A percentile compares a stretch with the other conserved stretches of the same genome.
Conservation (phyloP, 2,113 vertebrate species). For the Cromileptes altivelis region DNA sequence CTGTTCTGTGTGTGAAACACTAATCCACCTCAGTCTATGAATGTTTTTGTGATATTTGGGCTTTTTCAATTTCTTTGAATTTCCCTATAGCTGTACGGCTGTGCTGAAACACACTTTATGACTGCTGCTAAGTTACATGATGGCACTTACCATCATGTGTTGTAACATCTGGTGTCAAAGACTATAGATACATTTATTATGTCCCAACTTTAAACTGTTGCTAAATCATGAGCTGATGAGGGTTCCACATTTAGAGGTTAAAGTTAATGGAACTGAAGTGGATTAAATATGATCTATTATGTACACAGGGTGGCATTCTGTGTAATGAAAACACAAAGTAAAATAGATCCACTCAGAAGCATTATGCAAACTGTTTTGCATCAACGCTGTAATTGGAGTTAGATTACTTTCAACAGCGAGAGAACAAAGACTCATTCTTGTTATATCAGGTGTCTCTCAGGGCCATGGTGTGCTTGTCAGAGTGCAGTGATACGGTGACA, state of each 20-base stretch:
- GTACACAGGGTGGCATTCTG: not conserved
- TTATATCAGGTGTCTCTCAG: conserved; percentile 32
- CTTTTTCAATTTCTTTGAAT: not conserved
- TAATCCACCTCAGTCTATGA: not conserved
- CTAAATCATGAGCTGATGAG: not conserved
- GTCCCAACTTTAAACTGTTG: not conserved
- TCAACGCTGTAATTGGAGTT: conserved; percentile 12
- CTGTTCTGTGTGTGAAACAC: not conserved
- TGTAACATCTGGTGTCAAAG: not conserved
- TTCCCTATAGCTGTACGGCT: not conserved
- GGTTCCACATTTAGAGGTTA: not conserved
- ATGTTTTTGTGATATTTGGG: not conserved
- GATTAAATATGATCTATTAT: conserved; percentile 7
- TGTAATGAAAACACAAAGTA: conserved; percentile 3
- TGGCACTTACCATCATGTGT: not conserved
- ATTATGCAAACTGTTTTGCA: conserved; percentile 1
- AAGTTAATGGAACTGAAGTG: conserved; percentile 2
- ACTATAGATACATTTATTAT: not conserved
- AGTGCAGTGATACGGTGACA: conserved; percentile 28
- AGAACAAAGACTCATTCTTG: conserved; percentile 31
- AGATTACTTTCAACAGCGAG: conserved; percentile 12
- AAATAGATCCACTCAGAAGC: conserved; percentile 1
- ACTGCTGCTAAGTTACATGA: not conserved
- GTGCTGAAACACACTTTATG: not conserved
- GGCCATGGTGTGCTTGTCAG: not conserved